Evolutionary conservation across 2,113 vertebrate species (phyloP), one percentile per base, ranked within the genome.

Genomic region (Vimba vimba): DNA sequence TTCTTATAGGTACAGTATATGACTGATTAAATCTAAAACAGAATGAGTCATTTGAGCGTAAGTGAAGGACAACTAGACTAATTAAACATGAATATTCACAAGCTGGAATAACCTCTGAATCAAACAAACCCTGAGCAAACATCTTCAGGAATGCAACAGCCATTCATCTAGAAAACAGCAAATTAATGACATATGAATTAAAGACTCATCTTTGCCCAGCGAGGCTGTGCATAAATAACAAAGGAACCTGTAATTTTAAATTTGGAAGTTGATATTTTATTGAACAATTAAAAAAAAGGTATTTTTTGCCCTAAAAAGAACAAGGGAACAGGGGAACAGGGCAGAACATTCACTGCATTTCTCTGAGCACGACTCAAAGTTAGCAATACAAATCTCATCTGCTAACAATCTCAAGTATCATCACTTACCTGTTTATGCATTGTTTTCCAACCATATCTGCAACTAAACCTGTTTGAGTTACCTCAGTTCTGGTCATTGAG

Each of bases 81-180:
- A 87, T 87, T 60, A 84, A 30, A 9, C 2, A 79, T 81, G n/a
- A n/a, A n/a, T n/a, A 68, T 81, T 55, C 52, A 73, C 45, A 25
- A 62, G 52, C 36, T 39, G 25, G 39, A 74, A 68, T 62, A 83
- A 55, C 25, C 60, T 27, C 79, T 52, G 43, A 76, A 43, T 25
- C 39, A 55, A 66, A 83, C 68, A 60, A 79, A 69, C 27, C 10
- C 45, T 33, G 45, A 9, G n/a, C n/a, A n/a, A n/a, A 36, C 45
- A 55, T 69, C 59, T 55, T 69, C 25, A 52, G 25, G 47, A 76
- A 50, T 52, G 25, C 47, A 76, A 52, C 6, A 76, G 45, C 21
- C 4, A 5, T 52, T 1, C 19, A 4, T 39, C 69, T 15, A 12
- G 30, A 27, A 66, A 76, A n/a, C 23, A 30, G 1, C 1, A 15